Percentiles rank a stretch among this genome's conserved stretches.
These are phyloP conservation scores for Drosophila varians DNA, from an alignment of 1,140 invertebrate genomes.

Conservation along the genomic window DNA sequence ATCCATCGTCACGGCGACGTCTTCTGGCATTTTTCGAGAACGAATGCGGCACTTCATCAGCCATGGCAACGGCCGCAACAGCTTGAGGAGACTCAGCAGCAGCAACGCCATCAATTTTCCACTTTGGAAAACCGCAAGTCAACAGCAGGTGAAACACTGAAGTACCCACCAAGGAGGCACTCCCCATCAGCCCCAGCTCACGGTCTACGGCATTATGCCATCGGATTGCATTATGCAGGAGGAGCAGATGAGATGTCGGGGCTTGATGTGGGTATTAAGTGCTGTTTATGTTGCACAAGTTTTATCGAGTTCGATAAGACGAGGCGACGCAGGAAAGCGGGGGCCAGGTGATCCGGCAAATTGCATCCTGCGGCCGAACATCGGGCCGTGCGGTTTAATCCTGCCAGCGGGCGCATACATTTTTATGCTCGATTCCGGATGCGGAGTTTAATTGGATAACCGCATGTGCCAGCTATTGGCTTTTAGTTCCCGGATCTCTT, in stretches of 20 bases:
- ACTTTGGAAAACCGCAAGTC: constrained; percentile 51
- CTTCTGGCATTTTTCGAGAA: constrained; percentile 26
- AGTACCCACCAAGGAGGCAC: not conserved
- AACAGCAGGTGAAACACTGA: constrained; percentile 46
- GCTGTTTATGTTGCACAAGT: constrained; percentile 64
- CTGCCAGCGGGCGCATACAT: constrained; percentile 26
- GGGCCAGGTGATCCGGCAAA: constrained; percentile 28
- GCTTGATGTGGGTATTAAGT: constrained; percentile 66
- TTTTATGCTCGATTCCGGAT: constrained; percentile 43
- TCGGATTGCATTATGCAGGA: constrained; percentile 60
- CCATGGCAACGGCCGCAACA: constrained; percentile 27
- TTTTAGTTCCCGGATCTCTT: constrained; percentile 12
- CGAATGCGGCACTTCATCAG: constrained; percentile 55
- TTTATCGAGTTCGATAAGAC: constrained; percentile 58
- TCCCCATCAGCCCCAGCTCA: not conserved
- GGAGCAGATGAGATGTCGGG: constrained; percentile 27
- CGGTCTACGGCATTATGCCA: constrained; percentile 15
- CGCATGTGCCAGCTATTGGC: not conserved
- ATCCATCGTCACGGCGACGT: constrained; percentile 31
- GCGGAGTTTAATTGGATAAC: constrained; percentile 29
- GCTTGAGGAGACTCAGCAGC: constrained; percentile 26
- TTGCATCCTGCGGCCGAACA: constrained; percentile 36
- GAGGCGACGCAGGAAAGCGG: not conserved
- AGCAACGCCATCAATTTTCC: constrained; percentile 63
- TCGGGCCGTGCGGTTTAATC: constrained; percentile 14